These are phyloP conservation scores for Calycopis cecrops DNA, from an alignment of 1,140 invertebrate species.

Conservation along the genomic window DNA sequence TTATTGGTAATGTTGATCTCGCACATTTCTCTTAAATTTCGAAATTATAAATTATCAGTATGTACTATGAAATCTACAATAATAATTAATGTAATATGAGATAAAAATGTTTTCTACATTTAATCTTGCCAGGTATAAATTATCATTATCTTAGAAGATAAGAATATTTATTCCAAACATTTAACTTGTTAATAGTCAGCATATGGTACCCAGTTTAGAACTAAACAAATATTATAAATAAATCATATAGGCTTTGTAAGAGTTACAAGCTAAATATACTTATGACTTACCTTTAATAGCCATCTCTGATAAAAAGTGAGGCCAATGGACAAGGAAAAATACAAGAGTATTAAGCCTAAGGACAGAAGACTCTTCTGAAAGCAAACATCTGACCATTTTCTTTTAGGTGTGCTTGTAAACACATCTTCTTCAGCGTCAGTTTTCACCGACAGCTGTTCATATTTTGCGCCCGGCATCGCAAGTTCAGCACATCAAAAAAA, in stretches of 20 bases:
- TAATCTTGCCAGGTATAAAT: not conserved
- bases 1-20: too few relatives aligned
- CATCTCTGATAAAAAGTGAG: constrained; percentile 98
- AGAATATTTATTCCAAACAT: not conserved
- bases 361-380: constrained; percentile 58
- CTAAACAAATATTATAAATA: not conserved
- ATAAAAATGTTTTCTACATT: constrained; percentile 7
- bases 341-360: constrained; percentile 81
- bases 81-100: too few relatives aligned
- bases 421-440: constrained; percentile 55
- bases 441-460: constrained; percentile 68
- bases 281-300: constrained; percentile 85
- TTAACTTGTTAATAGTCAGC: too few relatives aligned
- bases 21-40: too few relatives aligned
- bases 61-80: too few relatives aligned
- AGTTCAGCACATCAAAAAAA: constrained; percentile 26
- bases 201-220: too few relatives aligned
- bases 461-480: constrained; percentile 63
- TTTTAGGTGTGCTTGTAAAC: constrained; percentile 48
- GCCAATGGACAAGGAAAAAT: constrained; percentile 93
- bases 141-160: constrained; percentile 5
- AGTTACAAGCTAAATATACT: not conserved
- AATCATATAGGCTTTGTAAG: not conserved
- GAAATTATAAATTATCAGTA: too few relatives aligned
- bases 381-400: constrained; percentile 57